phyloP scores from a whole-genome alignment of 2,113 vertebrate species.

The Sebastes fasciatus region DNA sequence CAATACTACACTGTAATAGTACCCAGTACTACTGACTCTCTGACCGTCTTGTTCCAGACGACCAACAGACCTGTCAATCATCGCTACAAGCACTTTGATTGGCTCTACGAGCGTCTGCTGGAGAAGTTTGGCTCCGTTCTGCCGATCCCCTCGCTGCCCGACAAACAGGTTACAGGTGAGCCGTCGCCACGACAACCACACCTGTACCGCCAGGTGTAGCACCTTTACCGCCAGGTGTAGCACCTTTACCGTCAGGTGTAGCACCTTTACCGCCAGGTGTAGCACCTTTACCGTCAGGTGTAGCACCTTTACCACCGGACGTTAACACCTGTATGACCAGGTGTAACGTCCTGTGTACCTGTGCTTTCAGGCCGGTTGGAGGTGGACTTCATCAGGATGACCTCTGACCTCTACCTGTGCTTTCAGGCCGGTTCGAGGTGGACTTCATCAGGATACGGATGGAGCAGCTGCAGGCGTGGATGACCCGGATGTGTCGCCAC shows the following conservation, averaged over 20 bases:
- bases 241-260: too few species aligned
- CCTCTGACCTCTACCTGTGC: not conserved
- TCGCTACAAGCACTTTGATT: constrained; percentile 98
- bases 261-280: too few species aligned
- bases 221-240: too few species aligned
- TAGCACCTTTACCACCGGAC: too few species aligned
- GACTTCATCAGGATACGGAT: constrained; percentile 96
- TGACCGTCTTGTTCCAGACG: constrained; percentile 79
- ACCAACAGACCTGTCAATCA: constrained; percentile 95
- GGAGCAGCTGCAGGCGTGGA: constrained; percentile 93
- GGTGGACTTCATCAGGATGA: constrained; percentile 93
- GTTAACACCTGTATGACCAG: too few species aligned
- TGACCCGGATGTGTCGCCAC: constrained; percentile 94
- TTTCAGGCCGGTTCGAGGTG: constrained; percentile 92
- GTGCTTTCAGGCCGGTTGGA: constrained; percentile 89
- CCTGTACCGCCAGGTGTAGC: not conserved
- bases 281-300: too few species aligned
- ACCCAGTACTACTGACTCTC: not conserved
- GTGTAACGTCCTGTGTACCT: not conserved
- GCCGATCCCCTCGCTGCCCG: constrained; percentile 93
- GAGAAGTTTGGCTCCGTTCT: constrained; percentile 93
- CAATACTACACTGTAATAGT: not conserved
- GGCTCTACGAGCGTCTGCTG: constrained; percentile 93
- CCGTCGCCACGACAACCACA: not conserved
- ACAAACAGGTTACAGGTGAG: constrained; percentile 96